These are phyloP conservation scores for Zingel zingel DNA, from an alignment of 2,113 vertebrate species.

Conservation along the genomic window DNA sequence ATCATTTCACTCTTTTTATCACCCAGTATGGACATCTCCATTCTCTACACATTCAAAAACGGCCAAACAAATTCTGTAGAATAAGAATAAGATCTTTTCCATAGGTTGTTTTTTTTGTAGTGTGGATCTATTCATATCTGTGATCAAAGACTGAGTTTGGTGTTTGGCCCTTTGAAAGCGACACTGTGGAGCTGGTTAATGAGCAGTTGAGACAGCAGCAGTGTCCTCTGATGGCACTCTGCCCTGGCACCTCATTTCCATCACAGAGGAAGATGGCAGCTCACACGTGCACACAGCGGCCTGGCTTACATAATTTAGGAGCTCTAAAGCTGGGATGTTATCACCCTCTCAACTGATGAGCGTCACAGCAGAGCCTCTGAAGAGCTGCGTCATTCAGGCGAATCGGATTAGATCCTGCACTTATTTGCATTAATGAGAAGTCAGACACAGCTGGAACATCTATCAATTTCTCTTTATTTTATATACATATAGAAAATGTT, in stretches of 20 bases:
- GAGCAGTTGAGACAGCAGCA: slow-evolving; percentile 3
- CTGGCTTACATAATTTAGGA: slow-evolving; percentile 43
- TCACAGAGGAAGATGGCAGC: slow-evolving; percentile 2
- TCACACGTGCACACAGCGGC: neutral
- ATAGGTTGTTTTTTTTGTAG: too few species aligned
- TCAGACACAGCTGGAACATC: slow-evolving; percentile 2
- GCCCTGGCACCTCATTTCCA: slow-evolving; percentile 35
- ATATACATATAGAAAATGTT: slow-evolving; percentile 77
- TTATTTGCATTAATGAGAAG: slow-evolving; percentile 9
- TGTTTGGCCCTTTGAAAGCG: neutral
- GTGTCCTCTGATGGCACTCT: slow-evolving; percentile 5
- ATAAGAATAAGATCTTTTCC: too few species aligned
- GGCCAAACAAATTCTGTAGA: too few species aligned
- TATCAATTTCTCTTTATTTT: slow-evolving; percentile 76
- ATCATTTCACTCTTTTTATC: too few species aligned
- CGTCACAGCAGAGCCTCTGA: neutral
- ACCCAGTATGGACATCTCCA: neutral
- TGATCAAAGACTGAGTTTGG: too few species aligned
- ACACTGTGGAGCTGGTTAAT: neutral
- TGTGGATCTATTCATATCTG: too few species aligned
- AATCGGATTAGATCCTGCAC: neutral
- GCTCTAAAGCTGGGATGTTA: slow-evolving; percentile 2
- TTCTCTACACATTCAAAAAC: too few species aligned
- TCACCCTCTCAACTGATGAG: slow-evolving; percentile 8
- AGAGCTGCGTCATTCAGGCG: neutral